Evolutionary conservation across 2,797 vertebrate species (phyloP).

Genomic region (Neosilurus mollespiculum): DNA sequence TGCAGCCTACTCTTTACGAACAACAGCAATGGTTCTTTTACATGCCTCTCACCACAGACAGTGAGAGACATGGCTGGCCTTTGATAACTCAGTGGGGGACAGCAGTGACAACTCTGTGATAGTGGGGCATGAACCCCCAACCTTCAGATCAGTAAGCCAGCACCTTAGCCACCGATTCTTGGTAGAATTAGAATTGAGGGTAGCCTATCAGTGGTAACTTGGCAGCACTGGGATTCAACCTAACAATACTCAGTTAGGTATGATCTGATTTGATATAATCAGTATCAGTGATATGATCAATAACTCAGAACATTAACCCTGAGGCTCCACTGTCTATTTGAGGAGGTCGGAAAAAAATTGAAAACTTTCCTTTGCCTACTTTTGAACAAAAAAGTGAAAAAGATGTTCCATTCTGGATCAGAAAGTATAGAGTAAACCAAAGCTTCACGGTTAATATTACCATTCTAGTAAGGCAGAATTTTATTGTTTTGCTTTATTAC

Average conservation of each 20-base stretch:
- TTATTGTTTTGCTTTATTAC: slow-evolving; percentile 31
- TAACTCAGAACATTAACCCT: neutral
- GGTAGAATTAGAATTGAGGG: neutral
- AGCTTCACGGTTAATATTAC: slow-evolving; percentile 9
- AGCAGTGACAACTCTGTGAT: no score
- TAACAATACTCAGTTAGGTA: neutral
- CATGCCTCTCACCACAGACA: no score
- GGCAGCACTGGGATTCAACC: neutral
- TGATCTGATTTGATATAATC: no score
- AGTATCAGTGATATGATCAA: neutral
- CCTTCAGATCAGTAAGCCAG: no score
- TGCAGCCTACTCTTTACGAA: no score
- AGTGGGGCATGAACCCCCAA: no score
- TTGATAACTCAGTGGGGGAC: no score
- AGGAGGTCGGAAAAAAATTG: neutral
- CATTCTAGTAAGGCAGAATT: slow-evolving; percentile 10
- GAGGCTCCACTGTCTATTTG: neutral
- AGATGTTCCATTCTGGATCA: neutral
- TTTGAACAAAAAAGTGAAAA: neutral
- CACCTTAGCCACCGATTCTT: neutral
- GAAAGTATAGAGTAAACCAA: neutral
- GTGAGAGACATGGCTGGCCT: no score
- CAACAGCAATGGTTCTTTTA: no score
- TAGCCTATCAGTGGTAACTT: neutral
- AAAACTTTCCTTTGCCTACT: neutral